Evolutionary conservation across 2,888 invertebrate species (phyloP), one percentile per base, ranked within the genome.

Genomic region (Tetragnatha montana): DNA sequence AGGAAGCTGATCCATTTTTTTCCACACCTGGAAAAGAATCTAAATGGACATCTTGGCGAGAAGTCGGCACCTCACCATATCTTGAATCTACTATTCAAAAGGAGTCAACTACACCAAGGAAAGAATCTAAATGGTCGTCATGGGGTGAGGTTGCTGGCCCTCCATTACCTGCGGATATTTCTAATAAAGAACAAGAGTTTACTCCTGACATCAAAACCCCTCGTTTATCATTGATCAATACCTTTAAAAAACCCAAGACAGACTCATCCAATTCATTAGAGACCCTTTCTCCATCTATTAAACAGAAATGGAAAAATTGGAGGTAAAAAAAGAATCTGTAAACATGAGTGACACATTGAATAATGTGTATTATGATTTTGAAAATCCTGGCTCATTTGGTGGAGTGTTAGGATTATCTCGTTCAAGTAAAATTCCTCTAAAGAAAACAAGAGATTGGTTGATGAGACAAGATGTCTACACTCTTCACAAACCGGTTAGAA

Each of bases 401-500:
- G 50, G 76, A n/a, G 14, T 49, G 6, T n/a, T 14, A 22, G 12
- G n/a, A 17, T 3, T 35, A n/a, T 49, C 50, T 17, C n/a, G 47
- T n/a, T 14, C 19, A 6, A 74, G 47, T 35, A 35, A 35, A n/a
- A 19, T 80, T 68, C 21, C 50, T 8, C 8, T 22, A 19, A 50
- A 85, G 50, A 8, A 89, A 14, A 88, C 88, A 0, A 70, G 80
- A 78, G 70, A 85, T 7, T 91, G 91, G 91, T 74, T 91, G 21
- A 76, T 50, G 14, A 21, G 21, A 14, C 70, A 90, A 69, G 17
- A 83, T 6, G 69, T 86, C 2, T 91, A 91, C 76, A 91, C 90
- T 21, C 74, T 91, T 21, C 91, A 90, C 78, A 88, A 88, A 78
- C 81, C 35, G 19, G 76, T n/a, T 35, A 19, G 78, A 8, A 76